Evolutionary conservation across 2,888 invertebrate genomes (phyloP).

Genomic region (Oithona nana): DNA sequence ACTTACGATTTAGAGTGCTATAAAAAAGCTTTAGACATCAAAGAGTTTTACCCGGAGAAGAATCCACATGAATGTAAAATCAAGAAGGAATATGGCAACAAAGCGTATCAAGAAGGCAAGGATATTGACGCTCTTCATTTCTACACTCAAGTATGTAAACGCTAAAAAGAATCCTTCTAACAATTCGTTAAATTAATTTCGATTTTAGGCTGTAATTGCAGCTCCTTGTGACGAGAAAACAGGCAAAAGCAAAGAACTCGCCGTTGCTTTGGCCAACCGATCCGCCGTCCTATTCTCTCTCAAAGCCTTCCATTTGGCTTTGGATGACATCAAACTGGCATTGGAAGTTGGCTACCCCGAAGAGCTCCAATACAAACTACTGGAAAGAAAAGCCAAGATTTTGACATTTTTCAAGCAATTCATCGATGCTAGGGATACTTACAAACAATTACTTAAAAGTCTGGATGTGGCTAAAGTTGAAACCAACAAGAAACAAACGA

Average conservation of each 20-base stretch:
- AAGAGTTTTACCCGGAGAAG: conserved; percentile 14
- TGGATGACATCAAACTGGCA: conserved; percentile 47
- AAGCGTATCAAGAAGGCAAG: conserved; percentile 20
- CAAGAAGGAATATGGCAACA: conserved; percentile 21
- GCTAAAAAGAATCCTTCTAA: too few species aligned
- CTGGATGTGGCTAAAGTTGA: conserved; percentile 45
- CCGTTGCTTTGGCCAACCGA: conserved; percentile 24
- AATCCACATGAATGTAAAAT: conserved; percentile 12
- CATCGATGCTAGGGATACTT: conserved; percentile 41
- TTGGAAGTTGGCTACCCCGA: conserved; percentile 44
- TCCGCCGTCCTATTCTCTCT: conserved; percentile 41
- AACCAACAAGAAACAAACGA: conserved; percentile 40
- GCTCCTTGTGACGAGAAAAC: background rate
- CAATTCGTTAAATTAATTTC: background rate
- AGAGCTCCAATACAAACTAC: conserved; percentile 54
- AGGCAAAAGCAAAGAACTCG: conserved; percentile 2
- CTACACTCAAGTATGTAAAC: conserved; percentile 20
- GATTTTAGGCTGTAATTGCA: background rate
- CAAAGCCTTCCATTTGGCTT: conserved; percentile 29
- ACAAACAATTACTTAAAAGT: conserved; percentile 39
- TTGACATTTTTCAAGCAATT: conserved; percentile 34
- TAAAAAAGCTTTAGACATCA: background rate
- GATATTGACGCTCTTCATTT: conserved; percentile 21
- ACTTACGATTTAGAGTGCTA: background rate
- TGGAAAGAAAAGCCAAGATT: conserved; percentile 37